Base-by-base conservation (phyloP, 2,888 invertebrate species). In the Lapara coniferarum region DNA sequence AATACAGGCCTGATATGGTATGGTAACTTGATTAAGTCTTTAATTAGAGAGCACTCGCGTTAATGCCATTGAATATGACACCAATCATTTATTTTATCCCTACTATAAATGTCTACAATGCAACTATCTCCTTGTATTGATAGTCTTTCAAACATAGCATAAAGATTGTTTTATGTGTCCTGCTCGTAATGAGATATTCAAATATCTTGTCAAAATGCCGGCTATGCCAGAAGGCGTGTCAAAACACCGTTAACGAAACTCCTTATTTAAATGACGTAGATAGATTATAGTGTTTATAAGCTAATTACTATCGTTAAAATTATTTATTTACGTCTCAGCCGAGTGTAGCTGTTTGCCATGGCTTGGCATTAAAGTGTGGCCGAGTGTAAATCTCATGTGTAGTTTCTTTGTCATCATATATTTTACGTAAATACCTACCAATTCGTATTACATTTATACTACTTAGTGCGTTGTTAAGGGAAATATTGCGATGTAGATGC, bases 151-250 rank as follows among this genome's bases (percentile, higher is more conserved):
- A 76, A 78, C 71, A 75, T 71, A 81, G 74, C 71, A 84, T 86
- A 84, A 87, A 85, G 74, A 71, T 72, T 76, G 80, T 73, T 88
- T 88, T 88, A 89, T 88, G 81, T 77, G 80, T 89, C 88, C 89
- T 86, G 86, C 71, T 70, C 58, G 30, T 80, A 82, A 87, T 82
- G 78, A 82, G 81, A 86, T 89, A 85, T 82, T 83, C 78, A 83
- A 84, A 81, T 55, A 19, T 19, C 55, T 55, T 53, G 16, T 51
- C 51, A 51, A 53, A 37, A 37, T 37, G 37, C 3, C 37, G 37
- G 37, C 37, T 37, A 37, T 37, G 37, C 37, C 8, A n/a, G n/a
- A 53, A 53, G 53, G 16, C 53, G 8, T 8, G 5, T 1, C 37
- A 37, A 8, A 37, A 37, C 37, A 37, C 37, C 37, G 37, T 37